Conservation (phyloP, 1,140 invertebrate genomes). For the Zophobas atratus region DNA sequence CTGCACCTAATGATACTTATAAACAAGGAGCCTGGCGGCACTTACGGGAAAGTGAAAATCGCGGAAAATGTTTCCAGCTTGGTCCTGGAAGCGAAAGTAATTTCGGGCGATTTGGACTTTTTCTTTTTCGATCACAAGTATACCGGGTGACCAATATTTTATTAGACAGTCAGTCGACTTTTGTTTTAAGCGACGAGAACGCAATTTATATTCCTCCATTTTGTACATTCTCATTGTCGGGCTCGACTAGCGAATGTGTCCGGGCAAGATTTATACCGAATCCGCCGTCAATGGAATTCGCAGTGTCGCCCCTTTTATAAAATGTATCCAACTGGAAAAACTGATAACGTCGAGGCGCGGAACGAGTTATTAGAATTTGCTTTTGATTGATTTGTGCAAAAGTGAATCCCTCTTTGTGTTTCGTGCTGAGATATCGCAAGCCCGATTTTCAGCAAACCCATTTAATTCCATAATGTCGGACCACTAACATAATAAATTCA, state of each 20-base stretch:
- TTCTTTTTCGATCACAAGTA: too few species aligned
- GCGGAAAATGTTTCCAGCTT: background rate
- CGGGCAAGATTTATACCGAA: constrained; percentile 36
- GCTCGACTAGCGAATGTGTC: constrained; percentile 10
- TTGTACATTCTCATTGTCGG: constrained; percentile 15
- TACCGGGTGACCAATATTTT: too few species aligned
- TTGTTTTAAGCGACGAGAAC: background rate
- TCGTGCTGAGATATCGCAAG: background rate
- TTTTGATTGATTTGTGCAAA: constrained; percentile 24
- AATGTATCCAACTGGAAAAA: constrained; percentile 44
- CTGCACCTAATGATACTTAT: constrained; percentile 21
- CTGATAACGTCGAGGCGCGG: constrained; percentile 31
- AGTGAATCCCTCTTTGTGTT: background rate
- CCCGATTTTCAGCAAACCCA: background rate
- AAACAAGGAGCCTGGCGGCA: background rate
- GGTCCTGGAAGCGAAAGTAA: too few species aligned
- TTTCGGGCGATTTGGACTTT: too few species aligned
- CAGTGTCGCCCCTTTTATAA: constrained; percentile 41
- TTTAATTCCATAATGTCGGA: constrained; percentile 2
- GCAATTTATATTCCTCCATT: background rate
- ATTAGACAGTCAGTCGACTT: too few species aligned
- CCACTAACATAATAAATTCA: constrained; percentile 17
- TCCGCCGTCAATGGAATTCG: constrained; percentile 18
- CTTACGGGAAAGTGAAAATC: constrained; percentile 17
- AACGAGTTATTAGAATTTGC: constrained; percentile 15